Base-by-base conservation (phyloP, 2,113 vertebrate genomes). In the Odontesthes bonariensis region DNA sequence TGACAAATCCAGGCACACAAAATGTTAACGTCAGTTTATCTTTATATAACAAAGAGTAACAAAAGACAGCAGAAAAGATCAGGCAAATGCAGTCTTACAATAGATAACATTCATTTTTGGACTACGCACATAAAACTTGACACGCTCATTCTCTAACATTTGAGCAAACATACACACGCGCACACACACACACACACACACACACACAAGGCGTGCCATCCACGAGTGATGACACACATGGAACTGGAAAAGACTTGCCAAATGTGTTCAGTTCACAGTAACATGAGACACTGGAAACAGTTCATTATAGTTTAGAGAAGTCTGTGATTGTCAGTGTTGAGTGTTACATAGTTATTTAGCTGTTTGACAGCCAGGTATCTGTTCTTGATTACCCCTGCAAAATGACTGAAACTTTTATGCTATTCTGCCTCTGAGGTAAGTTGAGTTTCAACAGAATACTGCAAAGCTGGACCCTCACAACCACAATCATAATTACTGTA, bases 241-340 rank as follows among this genome's bases (percentile, higher is more conserved):
- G 10, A 79, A 72, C 60, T 58, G 72, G 33, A 60, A 83, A 75
- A 84, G 12, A 83, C 51, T 59, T 56, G 64, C 33, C 71, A 54
- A 38, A 83, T 32, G 73, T 72, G 49, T 78, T 81, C 66, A 72
- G 67, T 65, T 89, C 56, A 88, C 77, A 87, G 46, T 69, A 65
- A 85, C 88, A 86, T 66, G 19, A 81, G 63, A 82, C 47, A 80
- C 71, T 55, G 63, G 77, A 76, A 81, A 42, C 74, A 69, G 79
- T 69, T 58, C 40, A 46, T 46, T 69, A 65, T 52, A 75, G 58
- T 69, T 51, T 53, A 79, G 73, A 81, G 83, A 85, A 69, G 53
- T 67, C 70, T 80, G 67, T 88, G 90, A 92, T 94, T 93, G 93
- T 93, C 91, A 85, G 83, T 81, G 85, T 92, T 81, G 63, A 84